Evolutionary conservation across 2,888 invertebrate species (phyloP).

Genomic region (Pollenia labialis): DNA sequence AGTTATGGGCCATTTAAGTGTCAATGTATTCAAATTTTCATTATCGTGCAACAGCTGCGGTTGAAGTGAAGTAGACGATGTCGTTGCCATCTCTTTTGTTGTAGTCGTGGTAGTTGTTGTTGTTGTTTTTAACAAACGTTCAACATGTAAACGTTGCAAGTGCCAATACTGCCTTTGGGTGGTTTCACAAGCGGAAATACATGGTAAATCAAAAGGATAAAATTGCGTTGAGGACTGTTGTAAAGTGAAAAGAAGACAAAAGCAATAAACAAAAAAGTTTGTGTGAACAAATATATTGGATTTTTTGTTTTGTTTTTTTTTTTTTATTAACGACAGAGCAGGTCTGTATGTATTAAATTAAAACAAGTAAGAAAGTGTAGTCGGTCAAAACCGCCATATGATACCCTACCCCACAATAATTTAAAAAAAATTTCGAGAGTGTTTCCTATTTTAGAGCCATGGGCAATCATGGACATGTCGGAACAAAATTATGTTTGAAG

Average conservation of each 20-base stretch:
- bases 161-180: conserved; percentile 80
- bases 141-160: conserved; percentile 77
- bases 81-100: background rate
- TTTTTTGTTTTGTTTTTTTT: background rate
- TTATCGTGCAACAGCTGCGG: conserved; percentile 76
- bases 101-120: background rate
- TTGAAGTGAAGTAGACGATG: conserved; percentile 42
- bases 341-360: background rate
- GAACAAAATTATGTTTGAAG: too few relatives aligned
- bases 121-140: conserved; percentile 74
- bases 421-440: too few relatives aligned
- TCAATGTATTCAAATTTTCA: conserved; percentile 73
- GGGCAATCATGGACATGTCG: too few relatives aligned
- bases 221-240: conserved; percentile 78
- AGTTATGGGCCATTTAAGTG: conserved; percentile 79
- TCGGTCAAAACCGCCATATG: too few relatives aligned
- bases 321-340: background rate
- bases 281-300: conserved; percentile 19
- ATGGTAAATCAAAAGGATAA: conserved; percentile 80
- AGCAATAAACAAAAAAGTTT: conserved; percentile 24
- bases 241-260: conserved; percentile 24
- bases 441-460: too few relatives aligned
- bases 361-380: background rate
- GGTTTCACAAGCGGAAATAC: conserved; percentile 81
- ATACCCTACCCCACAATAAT: too few relatives aligned